phyloP scores from a whole-genome alignment of 64 coral and sea anemone genomes.

The Astreopora myriophthalma region DNA sequence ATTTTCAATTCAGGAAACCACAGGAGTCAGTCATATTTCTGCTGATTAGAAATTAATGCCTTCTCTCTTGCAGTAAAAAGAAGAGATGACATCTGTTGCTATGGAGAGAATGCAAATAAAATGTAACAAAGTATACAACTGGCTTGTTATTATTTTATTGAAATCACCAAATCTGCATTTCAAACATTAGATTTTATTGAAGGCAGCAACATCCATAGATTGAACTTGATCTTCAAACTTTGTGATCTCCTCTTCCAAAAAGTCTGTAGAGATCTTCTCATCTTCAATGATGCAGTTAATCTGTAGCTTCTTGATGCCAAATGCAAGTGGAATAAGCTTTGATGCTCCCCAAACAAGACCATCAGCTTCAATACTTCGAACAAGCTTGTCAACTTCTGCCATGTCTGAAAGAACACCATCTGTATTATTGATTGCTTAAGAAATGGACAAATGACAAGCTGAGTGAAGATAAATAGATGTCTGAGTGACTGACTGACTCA shows the following conservation, averaged over 20 bases:
- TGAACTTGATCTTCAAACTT: slow-evolving; percentile 92
- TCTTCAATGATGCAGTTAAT: slow-evolving; percentile 92
- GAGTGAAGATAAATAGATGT: too few relatives aligned
- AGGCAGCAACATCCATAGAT: slow-evolving; percentile 93
- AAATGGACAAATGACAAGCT: background rate
- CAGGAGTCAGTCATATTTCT: background rate
- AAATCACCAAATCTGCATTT: background rate
- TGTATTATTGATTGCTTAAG: background rate
- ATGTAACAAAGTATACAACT: background rate
- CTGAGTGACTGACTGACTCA: too few relatives aligned
- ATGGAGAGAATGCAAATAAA: background rate
- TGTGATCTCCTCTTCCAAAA: slow-evolving; percentile 85
- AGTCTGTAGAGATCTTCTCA: slow-evolving; percentile 93
- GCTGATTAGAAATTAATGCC: too few relatives aligned
- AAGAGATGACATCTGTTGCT: background rate
- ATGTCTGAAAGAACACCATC: slow-evolving; percentile 59
- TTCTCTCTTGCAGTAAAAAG: background rate
- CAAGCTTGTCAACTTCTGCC: slow-evolving; percentile 77
- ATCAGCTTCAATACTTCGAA: slow-evolving; percentile 77
- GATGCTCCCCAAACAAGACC: slow-evolving; percentile 92
- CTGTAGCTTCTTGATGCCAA: slow-evolving; percentile 96
- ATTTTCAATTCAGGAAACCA: background rate
- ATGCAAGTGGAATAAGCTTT: slow-evolving; percentile 86
- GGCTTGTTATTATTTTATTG: background rate
- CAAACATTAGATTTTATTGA: slow-evolving; percentile 91